phyloP scores from a whole-genome alignment of 1,140 invertebrate species.

The Drosophila erecta region DNA sequence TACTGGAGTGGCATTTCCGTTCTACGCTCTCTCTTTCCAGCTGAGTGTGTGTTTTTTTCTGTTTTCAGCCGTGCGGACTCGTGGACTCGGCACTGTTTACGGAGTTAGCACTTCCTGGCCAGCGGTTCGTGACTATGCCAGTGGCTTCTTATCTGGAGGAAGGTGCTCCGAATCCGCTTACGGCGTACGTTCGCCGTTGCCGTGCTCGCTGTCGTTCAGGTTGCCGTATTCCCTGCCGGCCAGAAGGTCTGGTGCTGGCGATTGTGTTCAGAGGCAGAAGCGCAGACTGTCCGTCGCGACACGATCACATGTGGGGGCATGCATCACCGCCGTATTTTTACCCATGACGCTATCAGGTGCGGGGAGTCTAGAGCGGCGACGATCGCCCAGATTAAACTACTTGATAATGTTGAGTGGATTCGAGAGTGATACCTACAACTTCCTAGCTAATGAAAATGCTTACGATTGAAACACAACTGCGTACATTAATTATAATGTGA shows the following conservation, averaged over 20 bases:
- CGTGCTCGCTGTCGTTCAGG: background rate
- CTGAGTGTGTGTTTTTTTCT: constrained; percentile 2
- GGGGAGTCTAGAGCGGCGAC: constrained; percentile 16
- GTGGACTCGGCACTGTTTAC: constrained; percentile 36
- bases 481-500: no score
- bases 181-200: constrained; percentile 30
- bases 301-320: constrained; percentile 24
- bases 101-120: constrained; percentile 66
- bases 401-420: constrained; percentile 2
- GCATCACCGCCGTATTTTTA: constrained; percentile 50
- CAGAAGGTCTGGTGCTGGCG: background rate
- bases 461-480: background rate
- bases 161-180: constrained; percentile 4
- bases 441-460: background rate
- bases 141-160: constrained; percentile 56
- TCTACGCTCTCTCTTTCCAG: constrained; percentile 36
- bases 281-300: constrained; percentile 51
- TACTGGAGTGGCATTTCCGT: constrained; percentile 66
- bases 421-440: background rate
- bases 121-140: constrained; percentile 63
- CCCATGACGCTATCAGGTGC: constrained; percentile 38
- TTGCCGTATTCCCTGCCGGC: background rate
- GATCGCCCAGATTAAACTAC: constrained; percentile 28
- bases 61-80: constrained; percentile 19
- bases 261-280: constrained; percentile 15